Evolutionary conservation across 1,140 invertebrate genomes (phyloP), one percentile per base, ranked within the genome.

Genomic region (Heliconius melpomene): DNA sequence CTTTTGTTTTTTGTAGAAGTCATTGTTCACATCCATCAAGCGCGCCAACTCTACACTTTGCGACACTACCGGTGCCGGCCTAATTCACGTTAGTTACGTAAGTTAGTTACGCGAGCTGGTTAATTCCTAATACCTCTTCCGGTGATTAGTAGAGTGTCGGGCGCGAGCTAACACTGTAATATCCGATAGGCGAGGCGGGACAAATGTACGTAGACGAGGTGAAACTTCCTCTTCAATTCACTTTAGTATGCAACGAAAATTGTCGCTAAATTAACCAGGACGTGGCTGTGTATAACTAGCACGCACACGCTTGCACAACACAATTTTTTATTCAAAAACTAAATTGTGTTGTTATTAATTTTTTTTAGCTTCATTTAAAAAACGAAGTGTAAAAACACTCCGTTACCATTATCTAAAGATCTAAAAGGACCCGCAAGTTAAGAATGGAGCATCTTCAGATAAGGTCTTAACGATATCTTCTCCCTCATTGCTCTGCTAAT

Each of bases 31-130:
- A 20, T 54, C 2, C 20, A 66, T 66, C 0, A 66, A 29, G 60
- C 6, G 29, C 57, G 11, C 11, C 74, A 29, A 26, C 32, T 40
- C 74, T 66, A 54, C 74, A 75, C n/a, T 38, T 75, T 75, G 74
- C 74, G 74, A 36, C 50, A 75, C 52, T 46, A 46, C 40, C 13
- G 40, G 40, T 16, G 0, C 40, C 40, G 40, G 40, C 40, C 40
- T 46, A 16, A 46, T 46, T 46, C 16, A 46, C 40, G 50, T 20
- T 52, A 52, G 13, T 66, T 70, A 77, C 75, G 60, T 77, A 77
- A 77, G 75, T 36, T 36, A 36, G 32, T 36, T 36, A 36, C 32
- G 32, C 32, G 6, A 36, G 32, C 75, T 77, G 70, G 57, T 66
- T 66, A 38, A 75, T 75, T 38, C 38, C 18, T 57, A 32, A 66